These are phyloP conservation scores for Venturia canescens DNA, from an alignment of 1,140 invertebrate genomes.

Conservation along the genomic window DNA sequence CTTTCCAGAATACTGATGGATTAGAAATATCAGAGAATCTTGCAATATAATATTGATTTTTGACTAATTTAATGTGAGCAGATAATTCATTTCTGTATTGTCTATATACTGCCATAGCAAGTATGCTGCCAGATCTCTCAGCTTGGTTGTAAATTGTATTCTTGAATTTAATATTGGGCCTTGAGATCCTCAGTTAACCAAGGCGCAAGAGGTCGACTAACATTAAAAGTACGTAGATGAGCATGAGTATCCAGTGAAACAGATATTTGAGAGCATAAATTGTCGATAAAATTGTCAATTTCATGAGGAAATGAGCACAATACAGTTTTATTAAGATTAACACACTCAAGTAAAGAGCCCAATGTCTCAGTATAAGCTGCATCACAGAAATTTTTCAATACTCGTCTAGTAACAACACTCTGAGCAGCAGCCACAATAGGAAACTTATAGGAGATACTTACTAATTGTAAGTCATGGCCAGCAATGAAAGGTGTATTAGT, in stretches of 20 bases:
- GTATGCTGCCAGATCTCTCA: neutral
- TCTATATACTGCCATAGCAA: neutral
- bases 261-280: neutral
- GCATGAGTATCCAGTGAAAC: neutral
- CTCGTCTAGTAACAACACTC: neutral
- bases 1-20: neutral
- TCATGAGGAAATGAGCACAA: neutral
- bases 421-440: neutral
- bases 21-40: too few relatives aligned
- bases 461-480: neutral
- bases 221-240: neutral
- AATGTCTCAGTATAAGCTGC: neutral
- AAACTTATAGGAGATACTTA: neutral
- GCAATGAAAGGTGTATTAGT: neutral
- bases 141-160: neutral
- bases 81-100: neutral
- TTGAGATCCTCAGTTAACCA: neutral
- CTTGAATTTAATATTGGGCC: neutral
- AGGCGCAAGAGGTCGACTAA: neutral
- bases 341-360: neutral
- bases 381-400: neutral
- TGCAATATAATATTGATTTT: too few relatives aligned
- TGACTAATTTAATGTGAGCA: neutral
- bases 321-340: too few relatives aligned
- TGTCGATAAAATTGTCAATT: neutral